Base-by-base conservation (phyloP, 1,140 invertebrate genomes). In the Hormaphis cornu region DNA sequence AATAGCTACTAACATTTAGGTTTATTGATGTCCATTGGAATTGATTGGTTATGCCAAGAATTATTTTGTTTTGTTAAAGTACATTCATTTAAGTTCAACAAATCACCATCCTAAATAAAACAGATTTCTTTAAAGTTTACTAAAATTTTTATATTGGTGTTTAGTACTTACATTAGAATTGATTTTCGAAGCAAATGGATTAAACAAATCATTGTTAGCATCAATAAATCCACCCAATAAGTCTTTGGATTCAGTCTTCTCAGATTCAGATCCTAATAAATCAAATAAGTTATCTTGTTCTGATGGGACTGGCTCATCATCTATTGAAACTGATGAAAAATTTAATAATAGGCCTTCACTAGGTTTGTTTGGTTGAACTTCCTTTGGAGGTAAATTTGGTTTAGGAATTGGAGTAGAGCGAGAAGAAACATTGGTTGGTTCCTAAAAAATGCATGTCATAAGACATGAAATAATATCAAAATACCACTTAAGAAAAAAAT, bases 271-370 rank as follows among this genome's bases (percentile, higher is more conserved):
- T 33, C 28, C 61, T 33, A 66, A 50, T 28, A 66, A 46, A 66
- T 66, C 61, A 66, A 66, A 66, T 22, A 66, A 30, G 22, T 66
- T 35, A 30, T 66, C 42, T 20, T 33, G 5, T 48, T 66, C 50
- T 1, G n/a, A 20, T 48, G 8, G 33, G 9, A 24, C 44, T 48
- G 61, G 44, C 33, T 66, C 61, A 66, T 66, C 61, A 0, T 66
- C 44, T 16, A 66, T 24, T 35, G 61, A 66, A 9, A 66, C 18
- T 33, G 44, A 66, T 50, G 61, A 66, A 6, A 66, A 50, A 66
- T 66, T 66, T 66, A 66, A 50, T 50, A 66, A 50, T 50, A 66
- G 18, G 3, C 30, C 61, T 66, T 66, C 61, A n/a, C 20, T 48
- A 35, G 61, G 42, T 48, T 66, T 66, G 22, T 48, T 66, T 20